Evolutionary conservation across 2,888 invertebrate species (phyloP).

Genomic region (Mayetiola destructor): DNA sequence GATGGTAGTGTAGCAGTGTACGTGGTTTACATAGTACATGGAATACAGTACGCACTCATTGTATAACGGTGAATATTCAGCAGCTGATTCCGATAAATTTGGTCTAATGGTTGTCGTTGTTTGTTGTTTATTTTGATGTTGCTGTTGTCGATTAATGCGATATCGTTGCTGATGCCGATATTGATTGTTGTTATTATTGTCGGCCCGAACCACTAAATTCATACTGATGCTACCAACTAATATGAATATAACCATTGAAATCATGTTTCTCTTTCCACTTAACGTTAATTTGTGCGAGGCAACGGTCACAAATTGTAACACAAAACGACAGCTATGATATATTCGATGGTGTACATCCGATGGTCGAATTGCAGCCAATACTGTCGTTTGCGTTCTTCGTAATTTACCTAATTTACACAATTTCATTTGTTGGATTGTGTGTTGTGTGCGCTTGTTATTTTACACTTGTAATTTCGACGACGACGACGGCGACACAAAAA

Average conservation of each 20-base stretch:
- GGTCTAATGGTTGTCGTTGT: neutral
- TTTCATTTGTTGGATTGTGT: constrained; percentile 12
- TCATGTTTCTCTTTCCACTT: constrained; percentile 9
- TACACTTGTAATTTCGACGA: too few relatives aligned
- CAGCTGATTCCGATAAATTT: constrained; percentile 1
- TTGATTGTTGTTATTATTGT: too few relatives aligned
- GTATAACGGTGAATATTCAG: neutral
- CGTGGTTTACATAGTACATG: neutral
- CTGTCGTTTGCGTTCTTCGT: neutral
- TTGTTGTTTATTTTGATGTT: neutral
- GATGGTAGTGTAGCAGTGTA: too few relatives aligned
- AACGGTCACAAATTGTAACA: neutral
- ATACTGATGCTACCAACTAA: constrained; percentile 6
- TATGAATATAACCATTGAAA: constrained; percentile 1
- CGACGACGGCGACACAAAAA: too few relatives aligned
- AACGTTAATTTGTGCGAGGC: neutral
- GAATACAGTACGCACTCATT: neutral
- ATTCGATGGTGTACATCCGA: too few relatives aligned
- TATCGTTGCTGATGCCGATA: neutral
- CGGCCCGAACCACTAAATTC: constrained; percentile 4
- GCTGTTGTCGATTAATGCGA: neutral
- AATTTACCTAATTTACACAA: constrained; percentile 6
- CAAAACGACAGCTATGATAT: too few relatives aligned
- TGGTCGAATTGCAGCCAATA: constrained; percentile 4
- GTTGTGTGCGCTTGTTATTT: neutral